Evolutionary conservation across 2,797 vertebrate genomes (phyloP), one percentile per base, ranked within the genome.

Genomic region (Cuculus canorus): DNA sequence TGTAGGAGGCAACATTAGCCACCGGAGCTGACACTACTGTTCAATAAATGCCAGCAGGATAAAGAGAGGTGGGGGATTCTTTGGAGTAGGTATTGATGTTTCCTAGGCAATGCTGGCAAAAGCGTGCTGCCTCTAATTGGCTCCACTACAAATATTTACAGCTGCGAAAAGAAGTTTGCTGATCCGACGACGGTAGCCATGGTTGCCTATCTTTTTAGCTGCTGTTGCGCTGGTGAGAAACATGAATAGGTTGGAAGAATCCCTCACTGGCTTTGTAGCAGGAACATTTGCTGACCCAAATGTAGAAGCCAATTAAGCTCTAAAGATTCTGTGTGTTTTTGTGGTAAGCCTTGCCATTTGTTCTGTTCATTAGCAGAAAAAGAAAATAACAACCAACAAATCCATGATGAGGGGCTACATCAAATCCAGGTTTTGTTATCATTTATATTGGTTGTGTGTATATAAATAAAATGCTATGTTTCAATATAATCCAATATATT

Each of bases 111-210:
- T 89, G 64, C 92, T 83, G 77, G 92, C 92, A 96, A 96, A 95
- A 91, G 69, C 78, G n/a, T 25, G 24, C 87, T 13, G 85, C 93
- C 70, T 65, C 85, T 96, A 96, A 96, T 96, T 97, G 97, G 95
- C 94, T 93, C 75, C 86, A 86, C 93, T 88, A 95, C 92, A 97
- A 97, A 97, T 97, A 97, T 97, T 96, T 97, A 96, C 96, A 96
- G 93, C 94, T 96, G 96, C 82, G 83, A 96, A 93, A 91, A 95
- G 96, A 25, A 89, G 85, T 96, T 95, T 97, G 89, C 83, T 37
- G 94, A 95, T 95, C 84, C 88, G 65, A 65, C 3, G 2, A 90
- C 0, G 15, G 95, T 96, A 96, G 94, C 91, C 94, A 94, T 90
- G 89, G 95, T 86, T 95, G 91, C 94, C 89, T 81, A 79, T 78